These are phyloP conservation scores for Otolemur garnettii DNA, from an alignment of 2,113 vertebrate genomes.

Conservation along the genomic window DNA sequence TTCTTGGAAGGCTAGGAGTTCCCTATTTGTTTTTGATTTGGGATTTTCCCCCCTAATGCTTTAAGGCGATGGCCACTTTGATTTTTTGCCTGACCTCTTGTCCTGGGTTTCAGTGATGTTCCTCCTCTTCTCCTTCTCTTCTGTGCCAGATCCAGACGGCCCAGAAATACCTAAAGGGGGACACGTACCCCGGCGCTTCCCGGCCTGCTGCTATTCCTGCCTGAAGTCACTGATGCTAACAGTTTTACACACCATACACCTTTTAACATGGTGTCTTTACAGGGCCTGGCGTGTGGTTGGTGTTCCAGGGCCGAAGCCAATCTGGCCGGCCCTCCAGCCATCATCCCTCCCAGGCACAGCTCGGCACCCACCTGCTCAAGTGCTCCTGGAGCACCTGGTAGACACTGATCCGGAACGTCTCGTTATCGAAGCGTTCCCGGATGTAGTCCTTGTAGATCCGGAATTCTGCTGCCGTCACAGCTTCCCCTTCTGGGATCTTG, in stretches of 20 bases:
- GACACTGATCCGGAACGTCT: constrained; percentile 94
- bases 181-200: neutral
- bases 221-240: accelerated
- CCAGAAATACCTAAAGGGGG: accelerated
- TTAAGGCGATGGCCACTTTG: neutral
- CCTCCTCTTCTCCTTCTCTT: neutral
- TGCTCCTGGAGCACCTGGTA: constrained; percentile 95
- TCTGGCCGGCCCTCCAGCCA: accelerated
- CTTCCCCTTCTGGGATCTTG: constrained; percentile 95
- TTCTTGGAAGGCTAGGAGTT: neutral
- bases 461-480: constrained; percentile 95
- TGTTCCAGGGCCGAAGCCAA: accelerated
- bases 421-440: constrained; percentile 91
- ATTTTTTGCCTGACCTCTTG: neutral
- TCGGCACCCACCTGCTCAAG: constrained; percentile 89
- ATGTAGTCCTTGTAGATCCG: constrained; percentile 96
- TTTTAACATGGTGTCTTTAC: accelerated
- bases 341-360: neutral
- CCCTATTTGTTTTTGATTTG: neutral
- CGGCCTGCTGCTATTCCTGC: neutral
- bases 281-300: accelerated
- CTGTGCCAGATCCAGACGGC: neutral
- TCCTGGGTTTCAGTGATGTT: neutral
- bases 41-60: neutral
- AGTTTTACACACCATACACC: neutral